Base-by-base conservation (phyloP, 2,797 vertebrate species). In the Acipenser transmontanus region DNA sequence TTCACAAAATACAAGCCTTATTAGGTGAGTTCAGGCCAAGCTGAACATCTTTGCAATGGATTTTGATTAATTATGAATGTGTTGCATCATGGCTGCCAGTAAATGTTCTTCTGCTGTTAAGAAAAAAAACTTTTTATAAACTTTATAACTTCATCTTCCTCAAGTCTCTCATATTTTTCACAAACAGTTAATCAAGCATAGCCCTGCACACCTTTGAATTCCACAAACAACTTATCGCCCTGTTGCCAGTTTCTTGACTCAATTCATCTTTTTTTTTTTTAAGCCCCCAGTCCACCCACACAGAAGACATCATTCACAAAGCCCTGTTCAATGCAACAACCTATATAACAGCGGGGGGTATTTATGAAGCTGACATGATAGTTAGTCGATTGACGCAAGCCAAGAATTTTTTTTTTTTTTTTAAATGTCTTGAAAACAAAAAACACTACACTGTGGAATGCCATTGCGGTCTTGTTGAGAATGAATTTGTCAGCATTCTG, bases 311-410 rank as follows among this genome's bases (percentile, higher is more conserved):
- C 60, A 61, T 61, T 61, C 60, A 61, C 60, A 61, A 61, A 61
- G 60, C 60, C 47, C 17, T 61, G 60, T 34, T 7, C 60, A 61
- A 20, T 12, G 47, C 60, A 20, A 20, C 60, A 20, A 12, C 60
- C 60, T 57, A 4, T 57, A 34, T 17, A 34, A 34, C 34, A 34
- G 2, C 34, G 4, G 7, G 17, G 17, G 8, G 7, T 61, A 61
- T 61, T 61, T 61, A 61, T 34, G 60, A 61, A 47, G 7, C 60
- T 61, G 60, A n/a, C 17, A 17, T 61, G 60, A 61, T 61, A 61
- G 60, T 61, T 61, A 47, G 60, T 61, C 34, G 34, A 60, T 61
- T 61, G 60, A 61, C 60, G 60, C 34, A 61, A 34, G 60, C 11
- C 54, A 57, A 57, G 12, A 57, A 34, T 34, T 34, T 34, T 34